phyloP scores from a whole-genome alignment of 2,113 vertebrate genomes.

The Xiphophorus couchianus region DNA sequence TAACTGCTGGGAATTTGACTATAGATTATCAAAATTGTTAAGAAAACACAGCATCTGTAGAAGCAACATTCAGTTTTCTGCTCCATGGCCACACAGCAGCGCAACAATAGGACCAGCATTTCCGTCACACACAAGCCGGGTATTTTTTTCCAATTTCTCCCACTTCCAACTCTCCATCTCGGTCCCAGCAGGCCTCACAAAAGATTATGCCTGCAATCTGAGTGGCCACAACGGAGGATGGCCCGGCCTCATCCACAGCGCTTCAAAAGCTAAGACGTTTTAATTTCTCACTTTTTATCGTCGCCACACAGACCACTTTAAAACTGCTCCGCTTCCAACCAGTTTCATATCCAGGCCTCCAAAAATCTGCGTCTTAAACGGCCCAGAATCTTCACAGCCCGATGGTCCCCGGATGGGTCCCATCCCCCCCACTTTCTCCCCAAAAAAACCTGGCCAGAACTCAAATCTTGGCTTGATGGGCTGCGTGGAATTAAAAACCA shows the following conservation, averaged over 20 bases:
- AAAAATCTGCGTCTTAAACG: constrained; percentile 68
- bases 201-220: constrained; percentile 64
- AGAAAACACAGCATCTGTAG: neutral
- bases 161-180: constrained; percentile 27
- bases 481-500: constrained; percentile 78
- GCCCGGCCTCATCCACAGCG: constrained; percentile 38
- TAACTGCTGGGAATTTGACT: neutral
- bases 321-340: constrained; percentile 68
- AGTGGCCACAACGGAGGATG: constrained; percentile 47
- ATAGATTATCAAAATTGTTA: neutral
- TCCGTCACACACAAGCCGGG: constrained; percentile 48
- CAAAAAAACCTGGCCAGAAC: constrained; percentile 73
- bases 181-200: constrained; percentile 44
- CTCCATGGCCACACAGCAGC: constrained; percentile 63
- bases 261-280: constrained; percentile 72
- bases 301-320: constrained; percentile 73
- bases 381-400: constrained; percentile 64
- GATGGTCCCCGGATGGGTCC: constrained; percentile 70
- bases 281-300: constrained; percentile 82
- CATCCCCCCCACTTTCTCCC: constrained; percentile 42
- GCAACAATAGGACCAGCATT: constrained; percentile 37
- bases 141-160: constrained; percentile 11
- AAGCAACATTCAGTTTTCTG: neutral
- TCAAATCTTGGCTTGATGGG: constrained; percentile 80
- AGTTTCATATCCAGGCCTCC: constrained; percentile 72